Base-by-base conservation (phyloP, 2,797 vertebrate species). In the Notoglanidium macrostoma region DNA sequence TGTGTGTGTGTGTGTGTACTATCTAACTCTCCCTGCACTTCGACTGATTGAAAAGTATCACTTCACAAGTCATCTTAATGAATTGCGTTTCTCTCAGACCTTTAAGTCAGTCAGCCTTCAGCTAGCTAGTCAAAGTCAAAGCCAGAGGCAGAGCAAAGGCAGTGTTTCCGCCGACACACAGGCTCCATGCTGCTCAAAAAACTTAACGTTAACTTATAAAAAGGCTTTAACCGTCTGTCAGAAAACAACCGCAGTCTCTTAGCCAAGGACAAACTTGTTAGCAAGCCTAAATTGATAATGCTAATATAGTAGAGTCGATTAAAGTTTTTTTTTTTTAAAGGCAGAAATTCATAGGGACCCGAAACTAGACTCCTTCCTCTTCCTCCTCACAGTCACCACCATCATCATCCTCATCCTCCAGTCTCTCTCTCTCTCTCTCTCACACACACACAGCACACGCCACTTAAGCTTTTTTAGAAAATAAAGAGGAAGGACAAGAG, bases 401-500 rank as follows among this genome's bases (percentile, higher is more conserved):
- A 3, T 90, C 92, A 92, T 92, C 92, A 83, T 92, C 93, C 92
- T 95, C 93, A 93, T 90, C 68, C 92, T 85, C 85, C 80, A 91
- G 92, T 93, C 93, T 49, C 49, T 49, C 49, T 49, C 49, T 49
- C 40, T 40, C 40, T 40, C 40, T 40, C 40, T 40, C 40, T 40
- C 40, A 92, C 93, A 93, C 92, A 82, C 80, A 40, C 80, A 92
- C 92, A 94, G 81, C 73, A 67, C 87, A 88, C 51, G 92, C 92
- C 93, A 93, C 91, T 94, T 93, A 87, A 90, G 94, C 94, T 95
- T 95, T 95, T 95, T 79, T 91, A 91, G 92, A 93, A 94, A 94
- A 95, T 94, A 95, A 95, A 94, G 92, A 94, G 91, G 92, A 92
- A 93, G 93, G 90, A 93, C 90, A 86, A 86, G 87, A 92, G 89